Evolutionary conservation across 2,888 invertebrate genomes (phyloP), one percentile per base, ranked within the genome.

Genomic region (Erpobdella octoculata): DNA sequence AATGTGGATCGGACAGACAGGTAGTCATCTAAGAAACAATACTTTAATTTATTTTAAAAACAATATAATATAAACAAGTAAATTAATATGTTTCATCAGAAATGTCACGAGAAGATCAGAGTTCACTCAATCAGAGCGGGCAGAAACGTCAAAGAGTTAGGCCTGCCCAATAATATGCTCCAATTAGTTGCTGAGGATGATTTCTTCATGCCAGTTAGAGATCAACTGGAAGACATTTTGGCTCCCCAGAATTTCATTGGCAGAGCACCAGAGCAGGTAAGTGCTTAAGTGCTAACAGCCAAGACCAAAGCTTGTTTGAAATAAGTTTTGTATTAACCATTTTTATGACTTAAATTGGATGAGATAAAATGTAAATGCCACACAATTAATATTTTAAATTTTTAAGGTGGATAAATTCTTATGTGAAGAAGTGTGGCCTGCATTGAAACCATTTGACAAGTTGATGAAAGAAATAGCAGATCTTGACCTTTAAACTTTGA

Each of bases 51-150:
- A n/a, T n/a, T n/a, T n/a, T n/a, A n/a, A n/a, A n/a, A n/a, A n/a
- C n/a, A n/a, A n/a, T n/a, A n/a, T n/a, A n/a, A n/a, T n/a, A n/a
- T 58, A 25, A 58, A 58, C 9, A 15, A 58, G 9, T 25, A 37
- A 38, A 18, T 67, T 21, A 9, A 46, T 64, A 8, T 5, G 6
- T 9, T 31, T 9, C 46, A 59, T 35, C 72, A 87, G 87, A 88
- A 90, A 1, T 95, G 95, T 77, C 96, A 97, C 81, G 96, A 97
- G 82, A 91, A 93, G 83, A 93, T 97, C 76, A 88, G 96, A 38
- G 91, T 93, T 0, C 85, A 94, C 0, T 93, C 95, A 0, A 93
- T 93, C 67, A 89, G 93, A 84, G 95, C 96, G 0, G 94, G 90
- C 0, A 89, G 88, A 12, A 89, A 91, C 79, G 95, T 97, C 0